Base-by-base conservation (phyloP, 2,888 invertebrate species). In the Colletes collaris region DNA sequence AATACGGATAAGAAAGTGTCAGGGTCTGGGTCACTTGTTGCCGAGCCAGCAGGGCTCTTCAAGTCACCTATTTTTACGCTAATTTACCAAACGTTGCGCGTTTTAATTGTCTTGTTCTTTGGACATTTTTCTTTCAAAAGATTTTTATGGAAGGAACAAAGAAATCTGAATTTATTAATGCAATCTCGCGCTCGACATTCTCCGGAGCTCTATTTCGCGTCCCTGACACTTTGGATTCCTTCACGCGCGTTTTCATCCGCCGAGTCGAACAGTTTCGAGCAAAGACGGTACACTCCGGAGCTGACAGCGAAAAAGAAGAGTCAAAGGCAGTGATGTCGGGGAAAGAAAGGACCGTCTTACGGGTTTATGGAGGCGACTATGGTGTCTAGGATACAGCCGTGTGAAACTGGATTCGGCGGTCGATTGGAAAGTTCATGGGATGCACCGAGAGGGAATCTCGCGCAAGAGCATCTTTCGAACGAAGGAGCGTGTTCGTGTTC, bases 11-110 rank as follows among this genome's bases (percentile, higher is more conserved):
- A 69, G 69, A 66, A 76, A 64, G 67, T 44, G 74, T 65, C 27
- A 46, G 13, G 10, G 40, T 44, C 13, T 16, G 27, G 50, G 27
- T 79, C 79, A 76, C 84, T 81, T 79, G 83, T 83, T 84, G 83
- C 81, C 76, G 60, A 35, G 35, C n/a, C 19, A 2, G 27, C 27
- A 27, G 44, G 7, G 27, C 35, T 27, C 75, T 66, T 63, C 72
- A 59, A 13, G 8, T 52, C 27, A n/a, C 50, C 0, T 64, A 65
- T 70, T 71, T 68, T 49, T 59, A 65, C 50, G 60, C 58, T 79
- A 70, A 79, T 70, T 63, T 66, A 16, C 50, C 50, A 49, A 68
- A 59, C 53, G 52, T n/a, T 16, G 40, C 19, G 11, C 59, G 11
- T 19, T 71, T 52, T 64, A 70, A 58, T 64, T 46, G 19, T 52